These are phyloP conservation scores for Rhogogaster chlorosoma DNA, from an alignment of 2,888 invertebrate genomes.

Conservation along the genomic window DNA sequence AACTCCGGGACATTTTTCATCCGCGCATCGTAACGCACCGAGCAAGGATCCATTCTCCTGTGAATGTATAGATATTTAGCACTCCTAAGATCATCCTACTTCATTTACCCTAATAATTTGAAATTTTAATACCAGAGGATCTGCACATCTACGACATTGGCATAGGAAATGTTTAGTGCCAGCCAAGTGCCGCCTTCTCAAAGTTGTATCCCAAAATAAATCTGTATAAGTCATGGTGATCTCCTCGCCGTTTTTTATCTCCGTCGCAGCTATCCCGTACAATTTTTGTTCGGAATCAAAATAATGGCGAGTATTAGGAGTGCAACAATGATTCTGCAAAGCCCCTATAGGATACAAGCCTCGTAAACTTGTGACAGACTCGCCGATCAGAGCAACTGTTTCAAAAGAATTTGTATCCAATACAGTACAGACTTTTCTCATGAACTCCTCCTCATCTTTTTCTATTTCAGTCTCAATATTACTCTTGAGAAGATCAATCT, in stretches of 20 bases:
- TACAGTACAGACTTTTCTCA: conserved; percentile 81
- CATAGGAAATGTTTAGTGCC: conserved; percentile 86
- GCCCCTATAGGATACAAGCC: conserved; percentile 85
- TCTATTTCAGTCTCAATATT: conserved; percentile 78
- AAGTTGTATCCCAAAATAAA: conserved; percentile 84
- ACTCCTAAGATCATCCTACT: not conserved
- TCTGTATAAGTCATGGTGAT: conserved; percentile 85
- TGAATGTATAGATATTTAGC: not conserved
- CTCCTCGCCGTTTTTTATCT: conserved; percentile 82
- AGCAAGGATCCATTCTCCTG: conserved; percentile 82
- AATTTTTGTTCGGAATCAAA: conserved; percentile 82
- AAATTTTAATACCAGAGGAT: conserved; percentile 78
- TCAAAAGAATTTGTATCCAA: conserved; percentile 87
- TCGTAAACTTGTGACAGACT: conserved; percentile 78
- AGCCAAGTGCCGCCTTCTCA: conserved; percentile 82
- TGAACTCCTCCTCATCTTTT: conserved; percentile 80
- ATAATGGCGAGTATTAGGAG: conserved; percentile 84
- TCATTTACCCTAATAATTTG: not conserved
- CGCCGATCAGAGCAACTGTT: conserved; percentile 78
- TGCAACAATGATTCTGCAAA: conserved; percentile 86
- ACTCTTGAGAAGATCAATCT: conserved; percentile 79
- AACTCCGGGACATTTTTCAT: conserved; percentile 78
- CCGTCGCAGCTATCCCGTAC: conserved; percentile 81
- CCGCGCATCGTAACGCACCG: conserved; percentile 81
- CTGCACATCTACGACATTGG: conserved; percentile 83